Evolutionary conservation across 2,797 vertebrate species (phyloP).

Genomic region (Eospalax fontanierii): DNA sequence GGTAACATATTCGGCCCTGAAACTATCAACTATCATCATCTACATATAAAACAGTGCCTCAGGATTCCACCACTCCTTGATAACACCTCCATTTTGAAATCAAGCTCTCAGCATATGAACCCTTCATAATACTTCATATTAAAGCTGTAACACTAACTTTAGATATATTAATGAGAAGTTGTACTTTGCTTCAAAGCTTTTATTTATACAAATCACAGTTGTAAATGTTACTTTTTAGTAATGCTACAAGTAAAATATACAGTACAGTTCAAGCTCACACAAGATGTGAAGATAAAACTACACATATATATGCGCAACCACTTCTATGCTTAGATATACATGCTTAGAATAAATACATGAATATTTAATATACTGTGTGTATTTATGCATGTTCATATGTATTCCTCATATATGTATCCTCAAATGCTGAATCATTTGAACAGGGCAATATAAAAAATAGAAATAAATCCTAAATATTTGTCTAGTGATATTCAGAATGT

Average conservation of each 20-base stretch:
- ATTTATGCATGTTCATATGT: no score
- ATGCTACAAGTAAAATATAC: background rate
- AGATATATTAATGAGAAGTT: background rate
- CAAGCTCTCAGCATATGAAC: background rate
- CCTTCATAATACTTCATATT: background rate
- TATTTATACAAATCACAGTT: background rate
- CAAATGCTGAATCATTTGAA: background rate
- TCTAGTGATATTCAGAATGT: background rate
- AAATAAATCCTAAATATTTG: background rate
- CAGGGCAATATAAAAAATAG: background rate
- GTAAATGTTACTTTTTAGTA: background rate
- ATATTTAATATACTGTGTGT: background rate
- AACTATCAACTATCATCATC: no score
- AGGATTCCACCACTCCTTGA: background rate
- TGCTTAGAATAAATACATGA: background rate
- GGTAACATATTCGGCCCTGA: background rate
- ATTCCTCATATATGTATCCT: background rate
- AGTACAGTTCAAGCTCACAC: background rate
- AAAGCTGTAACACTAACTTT: no score
- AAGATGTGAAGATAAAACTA: background rate
- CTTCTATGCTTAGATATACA: background rate
- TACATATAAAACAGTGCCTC: background rate
- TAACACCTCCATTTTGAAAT: background rate
- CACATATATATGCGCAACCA: background rate
- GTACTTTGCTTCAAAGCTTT: background rate